Percentiles rank a stretch among this genome's conserved stretches.
These are phyloP conservation scores for Drosophila arawakana DNA, from an alignment of 1,140 invertebrate genomes.

Conservation along the genomic window DNA sequence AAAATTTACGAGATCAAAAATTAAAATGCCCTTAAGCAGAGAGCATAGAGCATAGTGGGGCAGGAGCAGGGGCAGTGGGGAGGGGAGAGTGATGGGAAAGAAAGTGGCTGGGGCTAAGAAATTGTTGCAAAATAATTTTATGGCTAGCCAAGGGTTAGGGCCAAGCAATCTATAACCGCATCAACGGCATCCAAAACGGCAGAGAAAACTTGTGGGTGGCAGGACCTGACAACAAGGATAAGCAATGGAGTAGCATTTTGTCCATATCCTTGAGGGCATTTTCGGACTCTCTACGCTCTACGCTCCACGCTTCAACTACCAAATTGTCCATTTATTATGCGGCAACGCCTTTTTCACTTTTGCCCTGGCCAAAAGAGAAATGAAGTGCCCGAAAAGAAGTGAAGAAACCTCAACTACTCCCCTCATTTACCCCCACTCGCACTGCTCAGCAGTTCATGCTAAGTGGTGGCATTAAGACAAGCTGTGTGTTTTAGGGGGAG, in stretches of 20 bases:
- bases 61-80: neutral
- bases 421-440: neutral
- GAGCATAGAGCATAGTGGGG: neutral
- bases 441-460: neutral
- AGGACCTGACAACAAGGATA: constrained; percentile 18
- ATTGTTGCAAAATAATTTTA: constrained; percentile 82
- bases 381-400: constrained; percentile 58
- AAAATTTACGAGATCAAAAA: constrained; percentile 84
- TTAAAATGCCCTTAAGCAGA: constrained; percentile 74
- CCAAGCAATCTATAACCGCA: constrained; percentile 75
- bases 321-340: constrained; percentile 84
- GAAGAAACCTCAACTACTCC: constrained; percentile 25
- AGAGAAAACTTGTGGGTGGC: constrained; percentile 16
- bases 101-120: constrained; percentile 65
- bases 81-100: constrained; percentile 22
- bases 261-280: constrained; percentile 74
- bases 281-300: constrained; percentile 36
- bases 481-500: constrained; percentile 52
- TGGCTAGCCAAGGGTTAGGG: constrained; percentile 74
- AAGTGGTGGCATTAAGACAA: constrained; percentile 70
- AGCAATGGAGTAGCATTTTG: constrained; percentile 25
- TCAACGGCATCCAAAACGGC: constrained; percentile 36
- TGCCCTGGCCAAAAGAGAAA: constrained; percentile 55
- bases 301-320: constrained; percentile 72
- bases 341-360: constrained; percentile 81